Conservation (phyloP, 2,113 vertebrate genomes). For the Cyanocitta stelleri region DNA sequence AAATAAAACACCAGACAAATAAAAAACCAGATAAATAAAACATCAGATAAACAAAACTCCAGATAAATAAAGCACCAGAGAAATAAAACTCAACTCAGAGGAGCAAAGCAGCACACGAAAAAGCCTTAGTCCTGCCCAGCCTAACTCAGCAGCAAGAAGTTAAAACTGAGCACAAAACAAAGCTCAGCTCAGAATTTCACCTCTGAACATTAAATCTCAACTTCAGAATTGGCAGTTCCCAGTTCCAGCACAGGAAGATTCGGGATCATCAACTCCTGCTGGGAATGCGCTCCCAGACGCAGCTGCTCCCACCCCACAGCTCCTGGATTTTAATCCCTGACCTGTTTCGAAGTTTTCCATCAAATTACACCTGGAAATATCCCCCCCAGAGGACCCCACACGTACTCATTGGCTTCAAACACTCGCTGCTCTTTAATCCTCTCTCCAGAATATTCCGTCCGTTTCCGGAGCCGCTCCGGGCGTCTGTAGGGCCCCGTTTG, state of each 20-base stretch:
- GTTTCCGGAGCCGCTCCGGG: conserved; percentile 83
- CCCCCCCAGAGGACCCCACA: not conserved
- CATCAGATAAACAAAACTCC: not conserved
- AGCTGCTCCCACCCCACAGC: not conserved
- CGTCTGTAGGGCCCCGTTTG: conserved; percentile 86
- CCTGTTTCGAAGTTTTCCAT: not conserved
- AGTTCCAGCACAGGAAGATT: fast-evolving
- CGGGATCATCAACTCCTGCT: fast-evolving
- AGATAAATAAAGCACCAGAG: not conserved
- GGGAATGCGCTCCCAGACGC: not conserved
- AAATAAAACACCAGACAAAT: not conserved
- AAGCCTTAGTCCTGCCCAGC: not conserved
- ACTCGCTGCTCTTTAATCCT: conserved; percentile 75
- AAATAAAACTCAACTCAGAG: not conserved
- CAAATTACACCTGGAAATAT: fast-evolving
- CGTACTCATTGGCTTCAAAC: conserved; percentile 91
- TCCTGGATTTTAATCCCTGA: not conserved
- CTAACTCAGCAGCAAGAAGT: fast-evolving
- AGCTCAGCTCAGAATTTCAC: fast-evolving
- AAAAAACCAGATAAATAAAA: not conserved
- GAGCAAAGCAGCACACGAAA: not conserved
- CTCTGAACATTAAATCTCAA: fast-evolving
- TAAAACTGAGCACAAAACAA: not conserved
- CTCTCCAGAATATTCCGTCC: conserved; percentile 87
- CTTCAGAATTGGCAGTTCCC: not conserved